Percentiles rank a stretch among this genome's conserved stretches.
Conservation (phyloP, 2,797 vertebrate species). For the Xenops minutus region DNA sequence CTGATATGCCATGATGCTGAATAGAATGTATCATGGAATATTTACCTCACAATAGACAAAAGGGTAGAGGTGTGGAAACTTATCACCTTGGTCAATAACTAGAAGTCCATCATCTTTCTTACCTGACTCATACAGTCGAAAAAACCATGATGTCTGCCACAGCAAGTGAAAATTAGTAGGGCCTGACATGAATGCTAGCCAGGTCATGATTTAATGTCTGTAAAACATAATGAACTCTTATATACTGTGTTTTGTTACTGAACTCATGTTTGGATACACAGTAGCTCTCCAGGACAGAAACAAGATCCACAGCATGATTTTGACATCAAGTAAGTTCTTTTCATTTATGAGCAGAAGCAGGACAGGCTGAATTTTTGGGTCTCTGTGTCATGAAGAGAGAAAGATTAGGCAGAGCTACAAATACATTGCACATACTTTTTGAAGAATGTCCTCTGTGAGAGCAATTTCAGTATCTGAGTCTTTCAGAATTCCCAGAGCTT, state of each 20-base stretch:
- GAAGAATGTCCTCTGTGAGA: neutral
- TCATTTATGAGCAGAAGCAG: neutral
- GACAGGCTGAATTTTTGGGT: neutral
- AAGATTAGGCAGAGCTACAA: neutral
- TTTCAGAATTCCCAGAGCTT: neutral
- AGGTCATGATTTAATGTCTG: neutral
- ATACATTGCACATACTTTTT: neutral
- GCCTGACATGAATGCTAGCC: neutral
- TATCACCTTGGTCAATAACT: neutral
- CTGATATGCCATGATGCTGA: neutral
- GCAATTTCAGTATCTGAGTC: neutral
- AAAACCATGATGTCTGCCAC: neutral
- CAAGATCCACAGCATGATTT: neutral
- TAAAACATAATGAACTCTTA: slow-evolving; percentile 17
- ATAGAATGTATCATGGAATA: neutral
- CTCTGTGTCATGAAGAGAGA: neutral
- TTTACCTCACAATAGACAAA: neutral
- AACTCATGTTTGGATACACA: neutral
- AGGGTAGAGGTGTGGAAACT: neutral
- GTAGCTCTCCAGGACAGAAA: neutral
- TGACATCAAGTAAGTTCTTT: neutral
- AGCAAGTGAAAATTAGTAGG: slow-evolving; percentile 15
- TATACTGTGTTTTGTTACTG: neutral
- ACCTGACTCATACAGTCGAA: neutral
- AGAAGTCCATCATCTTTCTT: neutral